Percentiles rank a stretch among this genome's conserved stretches.
phyloP scores from a whole-genome alignment of 2,888 invertebrate genomes.

The Lottia scabra region DNA sequence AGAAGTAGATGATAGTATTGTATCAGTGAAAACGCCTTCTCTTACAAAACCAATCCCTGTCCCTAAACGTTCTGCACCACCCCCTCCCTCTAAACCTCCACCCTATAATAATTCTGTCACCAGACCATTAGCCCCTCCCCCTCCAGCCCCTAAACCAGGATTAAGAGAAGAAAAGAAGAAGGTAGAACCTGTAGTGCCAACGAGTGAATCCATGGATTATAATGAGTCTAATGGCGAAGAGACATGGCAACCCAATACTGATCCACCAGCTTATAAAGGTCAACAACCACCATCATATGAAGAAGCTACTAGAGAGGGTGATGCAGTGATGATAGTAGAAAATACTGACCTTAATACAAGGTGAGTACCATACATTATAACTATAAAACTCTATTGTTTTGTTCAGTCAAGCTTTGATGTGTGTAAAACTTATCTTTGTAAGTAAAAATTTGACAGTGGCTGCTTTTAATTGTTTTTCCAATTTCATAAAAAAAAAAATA shows the following conservation, averaged over 20 bases:
- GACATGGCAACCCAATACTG: not conserved
- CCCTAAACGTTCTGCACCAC: slow-evolving; percentile 37
- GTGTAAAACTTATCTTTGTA: too few relatives aligned
- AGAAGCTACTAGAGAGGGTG: slow-evolving; percentile 13
- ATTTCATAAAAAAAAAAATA: too few relatives aligned
- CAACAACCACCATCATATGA: slow-evolving; percentile 11
- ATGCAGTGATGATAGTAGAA: not conserved
- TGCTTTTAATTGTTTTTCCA: too few relatives aligned
- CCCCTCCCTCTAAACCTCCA: slow-evolving; percentile 29
- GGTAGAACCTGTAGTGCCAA: not conserved
- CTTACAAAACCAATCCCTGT: slow-evolving; percentile 20
- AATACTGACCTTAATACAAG: too few relatives aligned
- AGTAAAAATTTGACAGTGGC: too few relatives aligned
- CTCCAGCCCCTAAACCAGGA: slow-evolving; percentile 26
- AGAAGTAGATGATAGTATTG: not conserved
- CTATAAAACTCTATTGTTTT: too few relatives aligned
- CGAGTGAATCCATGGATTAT: not conserved
- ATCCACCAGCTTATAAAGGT: not conserved
- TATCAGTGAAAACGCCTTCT: not conserved
- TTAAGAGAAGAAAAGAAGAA: slow-evolving; percentile 14
- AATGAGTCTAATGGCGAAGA: not conserved
- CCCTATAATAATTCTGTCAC: slow-evolving; percentile 21
- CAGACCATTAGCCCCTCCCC: slow-evolving; percentile 17
- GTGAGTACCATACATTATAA: too few relatives aligned
- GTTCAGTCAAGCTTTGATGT: too few relatives aligned